Conservation (phyloP, 1,140 invertebrate species). For the Globodera rostochiensis region DNA sequence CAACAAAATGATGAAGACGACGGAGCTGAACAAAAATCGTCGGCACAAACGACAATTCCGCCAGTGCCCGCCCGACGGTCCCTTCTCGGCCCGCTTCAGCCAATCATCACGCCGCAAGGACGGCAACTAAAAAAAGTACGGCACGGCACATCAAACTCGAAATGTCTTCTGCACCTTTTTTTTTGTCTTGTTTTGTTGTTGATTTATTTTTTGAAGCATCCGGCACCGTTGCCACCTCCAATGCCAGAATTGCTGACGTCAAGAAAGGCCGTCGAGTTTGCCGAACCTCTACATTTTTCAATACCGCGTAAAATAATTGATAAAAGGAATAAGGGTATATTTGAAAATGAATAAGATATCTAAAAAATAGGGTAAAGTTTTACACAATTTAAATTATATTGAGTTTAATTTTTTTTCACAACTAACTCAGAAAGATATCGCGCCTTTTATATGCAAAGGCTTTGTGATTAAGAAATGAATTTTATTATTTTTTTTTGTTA, state of each 20-base stretch:
- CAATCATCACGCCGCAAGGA: slow-evolving; percentile 10
- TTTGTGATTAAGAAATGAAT: too few relatives aligned
- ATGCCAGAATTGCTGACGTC: slow-evolving; percentile 9
- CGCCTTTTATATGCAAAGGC: too few relatives aligned
- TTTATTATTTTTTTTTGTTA: too few relatives aligned
- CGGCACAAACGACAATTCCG: slow-evolving; percentile 3
- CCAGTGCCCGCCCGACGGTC: slow-evolving; percentile 1
- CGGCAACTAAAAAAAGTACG: neutral
- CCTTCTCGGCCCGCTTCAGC: slow-evolving; percentile 11
- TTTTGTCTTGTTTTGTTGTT: too few relatives aligned
- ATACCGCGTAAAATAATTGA: slow-evolving; percentile 48
- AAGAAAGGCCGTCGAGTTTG: slow-evolving; percentile 46
- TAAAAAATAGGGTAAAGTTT: too few relatives aligned
- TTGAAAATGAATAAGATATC: neutral
- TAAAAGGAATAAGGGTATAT: neutral
- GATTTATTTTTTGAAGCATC: neutral
- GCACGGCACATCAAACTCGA: neutral
- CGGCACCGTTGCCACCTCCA: neutral
- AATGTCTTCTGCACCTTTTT: too few relatives aligned
- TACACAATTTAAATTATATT: too few relatives aligned
- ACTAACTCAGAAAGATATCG: too few relatives aligned
- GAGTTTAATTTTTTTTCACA: too few relatives aligned
- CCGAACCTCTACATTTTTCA: slow-evolving; percentile 53
- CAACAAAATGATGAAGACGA: slow-evolving; percentile 4
- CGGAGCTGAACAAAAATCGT: neutral